Evolutionary conservation across 2,888 invertebrate species (phyloP).

Genomic region (Xylota segnis): DNA sequence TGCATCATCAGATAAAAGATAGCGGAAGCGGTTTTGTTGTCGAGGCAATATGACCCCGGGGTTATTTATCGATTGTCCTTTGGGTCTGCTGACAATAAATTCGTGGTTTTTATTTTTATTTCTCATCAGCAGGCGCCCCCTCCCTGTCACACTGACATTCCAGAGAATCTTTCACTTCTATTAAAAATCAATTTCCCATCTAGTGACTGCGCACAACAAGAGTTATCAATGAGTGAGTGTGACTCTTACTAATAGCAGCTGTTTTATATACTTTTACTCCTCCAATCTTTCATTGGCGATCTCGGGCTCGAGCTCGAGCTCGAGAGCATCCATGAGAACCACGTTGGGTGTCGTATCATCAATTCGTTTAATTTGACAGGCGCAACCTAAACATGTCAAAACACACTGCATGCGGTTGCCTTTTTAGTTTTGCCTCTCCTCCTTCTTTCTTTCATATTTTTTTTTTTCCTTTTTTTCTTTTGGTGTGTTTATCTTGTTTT

Average conservation of each 20-base stretch:
- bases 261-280: slow-evolving; percentile 64
- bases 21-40: slow-evolving; percentile 73
- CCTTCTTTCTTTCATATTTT: slow-evolving; percentile 48
- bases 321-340: slow-evolving; percentile 82
- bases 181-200: slow-evolving; percentile 73
- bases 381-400: slow-evolving; percentile 85
- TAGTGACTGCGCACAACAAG: slow-evolving; percentile 7
- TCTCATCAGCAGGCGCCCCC: slow-evolving; percentile 71
- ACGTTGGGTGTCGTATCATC: slow-evolving; percentile 85
- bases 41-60: slow-evolving; percentile 67
- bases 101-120: slow-evolving; percentile 75
- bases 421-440: slow-evolving; percentile 66
- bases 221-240: slow-evolving; percentile 68
- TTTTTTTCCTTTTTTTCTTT: slow-evolving; percentile 29
- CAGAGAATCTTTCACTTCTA: slow-evolving; percentile 64
- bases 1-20: slow-evolving; percentile 69
- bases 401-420: slow-evolving; percentile 82
- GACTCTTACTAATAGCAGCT: slow-evolving; percentile 72
- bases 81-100: slow-evolving; percentile 67
- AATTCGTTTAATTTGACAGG: slow-evolving; percentile 85
- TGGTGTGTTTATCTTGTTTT: slow-evolving; percentile 52
- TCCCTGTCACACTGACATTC: slow-evolving; percentile 30
- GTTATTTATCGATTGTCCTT: slow-evolving; percentile 75
- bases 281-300: slow-evolving; percentile 75
- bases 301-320: slow-evolving; percentile 51